Evolutionary conservation across 1,140 invertebrate genomes (phyloP).

Genomic region (silkworm (Bombyx mori)): ASM3026992v2 NC_085124.1:8616001-8616500

Average conservation of each 20-base stretch:
- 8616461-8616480: slow-evolving; percentile 74
- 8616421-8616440: slow-evolving; percentile 74
- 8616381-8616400: slow-evolving; percentile 82
- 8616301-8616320: slow-evolving; percentile 54
- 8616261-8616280: not conserved
- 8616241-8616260: not conserved
- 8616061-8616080: too few species aligned
- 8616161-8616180: too few species aligned
- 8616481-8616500: slow-evolving; percentile 81
- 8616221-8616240: not conserved
- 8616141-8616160: too few species aligned
- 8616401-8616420: slow-evolving; percentile 75
- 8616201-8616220: not conserved
- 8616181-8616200: slow-evolving; percentile 1
- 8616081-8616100: too few species aligned
- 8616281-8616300: not conserved
- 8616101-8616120: too few species aligned
- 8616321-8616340: slow-evolving; percentile 80
- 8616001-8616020: too few species aligned
- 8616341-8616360: slow-evolving; percentile 79
- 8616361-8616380: slow-evolving; percentile 72
- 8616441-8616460: slow-evolving; percentile 71
- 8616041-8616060: too few species aligned
- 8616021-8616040: too few species aligned
- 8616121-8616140: too few species aligned